Conservation (phyloP, 2,888 invertebrate species). For the Phaedon cochleariae region DNA sequence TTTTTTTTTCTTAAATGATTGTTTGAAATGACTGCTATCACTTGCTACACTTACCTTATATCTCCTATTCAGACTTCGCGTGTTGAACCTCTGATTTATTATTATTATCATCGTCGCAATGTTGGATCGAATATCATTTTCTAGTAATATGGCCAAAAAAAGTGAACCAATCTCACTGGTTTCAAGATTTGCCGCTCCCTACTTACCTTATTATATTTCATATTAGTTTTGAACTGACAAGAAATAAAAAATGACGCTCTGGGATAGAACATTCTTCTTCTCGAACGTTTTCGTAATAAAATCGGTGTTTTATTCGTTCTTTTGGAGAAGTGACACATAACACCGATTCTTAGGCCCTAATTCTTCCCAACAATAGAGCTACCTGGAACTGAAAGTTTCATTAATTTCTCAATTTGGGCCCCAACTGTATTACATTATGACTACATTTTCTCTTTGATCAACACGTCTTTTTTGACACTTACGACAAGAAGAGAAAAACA, state of each 20-base stretch:
- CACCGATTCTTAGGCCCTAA: conserved; percentile 24
- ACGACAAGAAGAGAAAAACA: no score
- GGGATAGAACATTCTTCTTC: conserved; percentile 38
- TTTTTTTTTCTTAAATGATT: no score
- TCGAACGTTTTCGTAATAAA: conserved; percentile 40
- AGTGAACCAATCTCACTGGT: conserved; percentile 9
- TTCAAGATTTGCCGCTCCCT: background rate
- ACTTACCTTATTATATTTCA: background rate
- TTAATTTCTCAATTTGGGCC: conserved; percentile 32
- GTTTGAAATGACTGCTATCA: no score
- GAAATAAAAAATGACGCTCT: conserved; percentile 33
- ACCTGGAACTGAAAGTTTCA: conserved; percentile 27
- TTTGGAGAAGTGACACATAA: conserved; percentile 34
- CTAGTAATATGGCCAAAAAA: no score
- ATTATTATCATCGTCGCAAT: no score
- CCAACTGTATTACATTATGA: conserved; percentile 7
- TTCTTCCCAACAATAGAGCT: conserved; percentile 26
- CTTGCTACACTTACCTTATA: no score
- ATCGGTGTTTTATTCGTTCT: conserved; percentile 35
- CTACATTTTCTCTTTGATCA: conserved; percentile 5
- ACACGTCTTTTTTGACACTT: conserved; percentile 26
- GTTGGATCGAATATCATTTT: no score
- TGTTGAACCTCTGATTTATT: no score
- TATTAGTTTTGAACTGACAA: conserved; percentile 26
- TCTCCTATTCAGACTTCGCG: no score